These are phyloP conservation scores for Melitaea cinxia DNA, from an alignment of 1,140 invertebrate species.

Conservation along the genomic window DNA sequence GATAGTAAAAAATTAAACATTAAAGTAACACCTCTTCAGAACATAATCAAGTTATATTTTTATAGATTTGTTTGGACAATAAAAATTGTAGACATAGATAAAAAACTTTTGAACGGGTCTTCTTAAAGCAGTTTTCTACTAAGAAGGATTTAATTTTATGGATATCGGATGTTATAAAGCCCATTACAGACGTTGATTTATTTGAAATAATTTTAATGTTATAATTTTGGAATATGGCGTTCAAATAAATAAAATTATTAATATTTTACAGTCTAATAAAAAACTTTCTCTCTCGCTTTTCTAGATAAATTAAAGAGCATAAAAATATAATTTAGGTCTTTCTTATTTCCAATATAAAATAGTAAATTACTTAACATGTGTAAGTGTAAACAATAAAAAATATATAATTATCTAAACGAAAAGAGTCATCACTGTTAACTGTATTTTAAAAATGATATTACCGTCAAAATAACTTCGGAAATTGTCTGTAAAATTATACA, in stretches of 20 bases:
- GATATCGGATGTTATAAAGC: neutral
- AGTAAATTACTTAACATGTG: too few species aligned
- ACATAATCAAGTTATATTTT: constrained; percentile 15
- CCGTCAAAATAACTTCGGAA: neutral
- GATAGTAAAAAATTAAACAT: constrained; percentile 33
- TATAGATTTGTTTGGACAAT: constrained; percentile 22
- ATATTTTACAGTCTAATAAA: too few species aligned
- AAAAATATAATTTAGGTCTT: too few species aligned
- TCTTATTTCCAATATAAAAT: too few species aligned
- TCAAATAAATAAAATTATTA: too few species aligned
- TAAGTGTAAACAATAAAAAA: too few species aligned
- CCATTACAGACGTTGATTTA: neutral
- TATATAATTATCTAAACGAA: too few species aligned
- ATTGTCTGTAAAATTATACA: constrained; percentile 3
- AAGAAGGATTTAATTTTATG: neutral
- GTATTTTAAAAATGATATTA: neutral
- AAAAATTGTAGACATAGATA: constrained; percentile 7
- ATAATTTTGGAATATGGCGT: too few species aligned
- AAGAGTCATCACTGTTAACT: too few species aligned
- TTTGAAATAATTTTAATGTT: too few species aligned
- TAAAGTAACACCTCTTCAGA: neutral
- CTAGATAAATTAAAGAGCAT: too few species aligned
- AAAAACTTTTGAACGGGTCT: constrained; percentile 10
- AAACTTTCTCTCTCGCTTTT: too few species aligned
- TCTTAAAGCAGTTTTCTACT: constrained; percentile 1